Evolutionary conservation across 2,797 vertebrate genomes (phyloP).

Genomic region (Paramormyrops hopkinsi): DNA sequence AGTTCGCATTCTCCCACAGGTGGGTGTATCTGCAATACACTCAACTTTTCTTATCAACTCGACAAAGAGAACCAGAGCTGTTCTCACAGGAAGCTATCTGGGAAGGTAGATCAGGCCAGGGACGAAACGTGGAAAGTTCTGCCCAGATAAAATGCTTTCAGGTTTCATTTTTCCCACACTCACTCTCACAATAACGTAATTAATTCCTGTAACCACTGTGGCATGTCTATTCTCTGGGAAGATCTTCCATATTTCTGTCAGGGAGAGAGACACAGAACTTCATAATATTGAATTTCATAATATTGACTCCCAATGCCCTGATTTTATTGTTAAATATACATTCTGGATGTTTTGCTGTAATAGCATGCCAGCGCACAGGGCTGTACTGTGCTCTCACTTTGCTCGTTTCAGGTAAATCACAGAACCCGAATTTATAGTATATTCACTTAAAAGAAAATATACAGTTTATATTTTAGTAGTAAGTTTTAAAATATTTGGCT

Average conservation of each 20-base stretch:
- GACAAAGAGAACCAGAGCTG: not conserved
- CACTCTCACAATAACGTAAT: not conserved
- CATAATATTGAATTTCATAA: not conserved
- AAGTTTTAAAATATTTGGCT: not conserved
- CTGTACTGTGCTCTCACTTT: not conserved
- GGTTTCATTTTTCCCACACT: slow-evolving; percentile 8
- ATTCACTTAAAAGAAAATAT: not conserved
- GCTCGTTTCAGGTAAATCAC: not conserved
- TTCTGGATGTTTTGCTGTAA: not conserved
- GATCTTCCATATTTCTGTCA: not conserved
- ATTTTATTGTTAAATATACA: not conserved
- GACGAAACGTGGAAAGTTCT: not conserved
- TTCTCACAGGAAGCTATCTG: not conserved
- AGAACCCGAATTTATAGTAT: not conserved
- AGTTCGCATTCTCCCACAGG: not conserved
- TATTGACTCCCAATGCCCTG: not conserved
- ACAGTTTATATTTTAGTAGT: not conserved
- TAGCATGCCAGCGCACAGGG: not conserved
- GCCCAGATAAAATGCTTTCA: not conserved
- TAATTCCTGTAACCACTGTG: not conserved
- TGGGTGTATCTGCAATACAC: not conserved
- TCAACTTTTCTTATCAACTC: slow-evolving; percentile 14
- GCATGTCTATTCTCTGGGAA: not conserved
- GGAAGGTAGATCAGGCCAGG: not conserved
- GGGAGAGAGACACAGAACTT: not conserved